phyloP scores from a whole-genome alignment of 2,888 invertebrate species.

The Hirtodrosophila trivittata region DNA sequence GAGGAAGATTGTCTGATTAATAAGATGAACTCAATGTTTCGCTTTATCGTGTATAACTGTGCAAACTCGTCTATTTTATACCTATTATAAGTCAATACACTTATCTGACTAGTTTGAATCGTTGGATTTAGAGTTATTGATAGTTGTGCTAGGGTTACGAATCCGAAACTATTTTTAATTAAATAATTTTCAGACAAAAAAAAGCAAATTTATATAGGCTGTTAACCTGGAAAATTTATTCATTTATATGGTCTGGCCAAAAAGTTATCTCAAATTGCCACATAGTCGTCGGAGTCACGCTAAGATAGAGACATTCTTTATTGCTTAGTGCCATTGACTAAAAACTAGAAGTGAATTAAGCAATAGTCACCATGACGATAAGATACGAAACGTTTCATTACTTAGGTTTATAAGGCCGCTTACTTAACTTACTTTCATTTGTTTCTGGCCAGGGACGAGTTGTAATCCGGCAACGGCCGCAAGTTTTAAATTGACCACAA shows the following conservation, averaged over 20 bases:
- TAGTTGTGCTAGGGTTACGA: too few relatives aligned
- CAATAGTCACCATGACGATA: conserved; percentile 68
- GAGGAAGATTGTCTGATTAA: too few relatives aligned
- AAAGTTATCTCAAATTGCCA: conserved; percentile 47
- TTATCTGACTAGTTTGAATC: too few relatives aligned
- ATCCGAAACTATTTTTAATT: too few relatives aligned
- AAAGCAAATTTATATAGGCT: too few relatives aligned
- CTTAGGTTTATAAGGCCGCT: conserved; percentile 6
- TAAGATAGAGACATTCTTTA: conserved; percentile 50
- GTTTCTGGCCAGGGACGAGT: conserved; percentile 4
- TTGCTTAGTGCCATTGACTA: conserved; percentile 48
- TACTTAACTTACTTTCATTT: conserved; percentile 6
- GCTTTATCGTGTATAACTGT: too few relatives aligned
- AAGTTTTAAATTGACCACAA: conserved; percentile 31
- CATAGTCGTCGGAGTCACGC: conserved; percentile 2
- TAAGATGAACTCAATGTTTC: too few relatives aligned
- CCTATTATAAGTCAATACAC: too few relatives aligned
- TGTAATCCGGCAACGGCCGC: conserved; percentile 28
- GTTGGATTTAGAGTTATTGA: too few relatives aligned
- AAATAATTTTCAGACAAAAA: too few relatives aligned
- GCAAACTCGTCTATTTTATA: too few relatives aligned
- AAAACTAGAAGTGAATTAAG: conserved; percentile 60
- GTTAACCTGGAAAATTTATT: too few relatives aligned
- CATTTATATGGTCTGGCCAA: neutral
- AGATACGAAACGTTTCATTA: conserved; percentile 46